Evolutionary conservation across 2,113 vertebrate species (phyloP).

Genomic region (Colinus virginianus): DNA sequence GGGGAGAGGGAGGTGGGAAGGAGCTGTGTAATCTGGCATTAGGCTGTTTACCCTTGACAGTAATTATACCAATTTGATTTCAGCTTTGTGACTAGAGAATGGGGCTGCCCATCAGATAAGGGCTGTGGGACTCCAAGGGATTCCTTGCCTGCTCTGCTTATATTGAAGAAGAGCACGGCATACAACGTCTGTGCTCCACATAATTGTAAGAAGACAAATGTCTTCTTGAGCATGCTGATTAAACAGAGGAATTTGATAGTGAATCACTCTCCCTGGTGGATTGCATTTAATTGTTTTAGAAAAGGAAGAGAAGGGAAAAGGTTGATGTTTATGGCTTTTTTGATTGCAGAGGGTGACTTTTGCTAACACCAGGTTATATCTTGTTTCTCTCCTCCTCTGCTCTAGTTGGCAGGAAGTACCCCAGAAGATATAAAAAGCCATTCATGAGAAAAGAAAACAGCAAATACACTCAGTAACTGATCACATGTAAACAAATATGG

Average conservation of each 20-base stretch:
- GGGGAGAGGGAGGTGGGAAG: neutral
- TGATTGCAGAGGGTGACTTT: constrained; percentile 7
- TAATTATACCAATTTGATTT: neutral
- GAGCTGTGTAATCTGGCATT: neutral
- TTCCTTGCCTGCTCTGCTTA: neutral
- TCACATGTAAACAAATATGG: neutral
- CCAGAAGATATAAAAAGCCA: neutral
- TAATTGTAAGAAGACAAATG: constrained; percentile 9
- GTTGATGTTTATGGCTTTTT: neutral
- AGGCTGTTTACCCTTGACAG: neutral
- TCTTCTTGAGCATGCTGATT: constrained; percentile 12
- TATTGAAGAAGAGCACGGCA: accelerated
- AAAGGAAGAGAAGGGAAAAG: constrained; percentile 15
- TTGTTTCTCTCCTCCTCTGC: neutral
- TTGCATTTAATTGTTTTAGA: neutral
- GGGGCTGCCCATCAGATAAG: neutral
- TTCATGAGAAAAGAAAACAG: neutral
- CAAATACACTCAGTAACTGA: neutral
- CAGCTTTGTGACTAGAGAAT: neutral
- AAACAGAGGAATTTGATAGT: constrained; percentile 12
- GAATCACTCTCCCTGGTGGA: neutral
- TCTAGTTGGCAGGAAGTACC: neutral
- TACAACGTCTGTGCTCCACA: neutral
- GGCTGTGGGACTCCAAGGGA: neutral
- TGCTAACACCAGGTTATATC: neutral